phyloP scores from a whole-genome alignment of 2,888 invertebrate genomes.

The Timema cristinae region DNA sequence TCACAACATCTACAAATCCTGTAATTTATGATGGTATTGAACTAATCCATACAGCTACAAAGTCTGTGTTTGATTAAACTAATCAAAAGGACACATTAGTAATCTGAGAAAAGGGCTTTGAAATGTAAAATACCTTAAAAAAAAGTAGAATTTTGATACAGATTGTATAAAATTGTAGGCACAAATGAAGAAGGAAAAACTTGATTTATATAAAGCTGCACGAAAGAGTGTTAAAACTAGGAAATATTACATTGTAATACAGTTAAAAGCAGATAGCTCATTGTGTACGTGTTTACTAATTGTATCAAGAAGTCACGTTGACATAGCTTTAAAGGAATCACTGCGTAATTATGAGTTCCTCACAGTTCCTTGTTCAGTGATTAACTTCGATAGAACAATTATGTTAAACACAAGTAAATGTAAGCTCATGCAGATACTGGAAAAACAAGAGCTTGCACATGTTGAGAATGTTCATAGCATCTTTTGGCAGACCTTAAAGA shows the following conservation, averaged over 20 bases:
- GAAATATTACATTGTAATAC: not conserved
- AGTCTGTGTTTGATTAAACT: not conserved
- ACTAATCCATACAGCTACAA: not conserved
- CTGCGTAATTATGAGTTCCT: no score
- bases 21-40: not conserved
- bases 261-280: not conserved
- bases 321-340: not conserved
- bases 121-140: not conserved
- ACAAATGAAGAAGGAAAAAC: not conserved
- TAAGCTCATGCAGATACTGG: not conserved
- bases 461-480: not conserved
- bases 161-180: not conserved
- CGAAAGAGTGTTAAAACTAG: not conserved
- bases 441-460: not conserved
- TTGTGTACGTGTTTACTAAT: not conserved
- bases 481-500: not conserved
- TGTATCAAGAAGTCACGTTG: not conserved
- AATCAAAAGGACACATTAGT: not conserved
- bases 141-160: not conserved
- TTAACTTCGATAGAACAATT: no score
- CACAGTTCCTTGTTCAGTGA: no score
- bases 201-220: constrained; percentile 8
- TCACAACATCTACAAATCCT: not conserved
- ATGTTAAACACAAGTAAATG: no score
- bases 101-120: not conserved